Evolutionary conservation across 2,888 invertebrate species (phyloP).

Genomic region (Stegophylla sp.): DNA sequence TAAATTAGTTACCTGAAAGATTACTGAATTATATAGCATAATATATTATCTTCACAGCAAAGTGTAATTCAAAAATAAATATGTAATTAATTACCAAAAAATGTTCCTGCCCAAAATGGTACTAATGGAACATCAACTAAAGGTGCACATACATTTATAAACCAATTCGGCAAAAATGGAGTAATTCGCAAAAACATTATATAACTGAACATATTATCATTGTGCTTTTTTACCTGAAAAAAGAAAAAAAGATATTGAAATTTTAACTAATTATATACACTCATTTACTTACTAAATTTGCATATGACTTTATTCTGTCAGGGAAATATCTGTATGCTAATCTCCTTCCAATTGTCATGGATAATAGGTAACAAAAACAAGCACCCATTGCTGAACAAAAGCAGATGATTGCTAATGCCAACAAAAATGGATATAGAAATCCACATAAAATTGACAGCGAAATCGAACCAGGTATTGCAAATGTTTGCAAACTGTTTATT

Average conservation of each 20-base stretch:
- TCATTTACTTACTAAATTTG: constrained; percentile 72
- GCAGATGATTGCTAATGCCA: constrained; percentile 87
- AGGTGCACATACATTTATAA: constrained; percentile 95
- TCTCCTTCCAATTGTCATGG: constrained; percentile 85
- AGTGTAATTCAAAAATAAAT: not conserved
- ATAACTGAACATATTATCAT: constrained; percentile 87
- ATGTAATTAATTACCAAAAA: constrained; percentile 71
- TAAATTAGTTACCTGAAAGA: no score
- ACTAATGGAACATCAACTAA: constrained; percentile 92
- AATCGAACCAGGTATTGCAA: constrained; percentile 98
- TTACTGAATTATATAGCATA: no score
- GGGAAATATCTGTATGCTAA: constrained; percentile 89
- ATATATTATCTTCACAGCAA: no score
- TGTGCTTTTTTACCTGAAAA: constrained; percentile 74
- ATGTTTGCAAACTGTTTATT: constrained; percentile 86
- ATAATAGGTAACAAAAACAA: constrained; percentile 91
- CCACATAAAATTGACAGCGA: constrained; percentile 97
- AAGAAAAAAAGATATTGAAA: constrained; percentile 21
- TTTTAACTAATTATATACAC: not conserved
- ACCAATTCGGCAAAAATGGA: constrained; percentile 98
- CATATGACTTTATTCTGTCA: constrained; percentile 84
- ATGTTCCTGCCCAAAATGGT: constrained; percentile 94
- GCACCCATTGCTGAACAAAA: constrained; percentile 96
- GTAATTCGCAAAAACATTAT: constrained; percentile 96
- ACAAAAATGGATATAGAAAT: constrained; percentile 90